A percentile compares a stretch with the other conserved stretches of the same genome.
Conservation (phyloP, 2,113 vertebrate species). For the Xenopus laevis region DNA sequence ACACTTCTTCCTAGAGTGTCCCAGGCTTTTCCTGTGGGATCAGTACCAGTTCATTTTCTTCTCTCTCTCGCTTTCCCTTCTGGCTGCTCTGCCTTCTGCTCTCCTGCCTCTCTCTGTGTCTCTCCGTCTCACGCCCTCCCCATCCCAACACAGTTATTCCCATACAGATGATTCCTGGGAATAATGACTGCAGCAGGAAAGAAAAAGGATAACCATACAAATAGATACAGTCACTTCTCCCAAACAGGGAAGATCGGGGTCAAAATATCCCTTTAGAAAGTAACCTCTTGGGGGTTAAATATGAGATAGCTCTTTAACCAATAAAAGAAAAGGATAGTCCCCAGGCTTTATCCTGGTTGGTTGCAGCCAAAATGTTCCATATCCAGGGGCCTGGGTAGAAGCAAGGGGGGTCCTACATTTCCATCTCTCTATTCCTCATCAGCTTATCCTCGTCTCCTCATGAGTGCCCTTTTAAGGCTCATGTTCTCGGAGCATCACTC, state of each 20-base stretch:
- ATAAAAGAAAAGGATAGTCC: not conserved
- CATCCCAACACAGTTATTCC: not conserved
- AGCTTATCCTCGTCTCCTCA: not conserved
- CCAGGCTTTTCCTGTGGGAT: not conserved
- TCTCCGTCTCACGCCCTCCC: constrained; percentile 4
- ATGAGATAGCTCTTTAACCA: not conserved
- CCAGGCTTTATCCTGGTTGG: constrained; percentile 3
- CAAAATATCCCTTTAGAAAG: not conserved
- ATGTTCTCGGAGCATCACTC: constrained; percentile 16
- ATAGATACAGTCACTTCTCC: not conserved
- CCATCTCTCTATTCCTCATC: not conserved
- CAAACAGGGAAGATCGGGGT: not conserved
- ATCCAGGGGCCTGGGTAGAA: not conserved
- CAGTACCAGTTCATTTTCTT: not conserved
- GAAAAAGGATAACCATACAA: constrained; percentile 3
- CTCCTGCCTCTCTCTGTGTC: not conserved
- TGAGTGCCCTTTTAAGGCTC: constrained; percentile 27
- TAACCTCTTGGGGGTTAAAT: constrained; percentile 6
- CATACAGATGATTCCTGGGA: constrained; percentile 1
- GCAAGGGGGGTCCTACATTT: constrained; percentile 2
- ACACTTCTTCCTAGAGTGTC: too few relatives aligned
- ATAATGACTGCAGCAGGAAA: not conserved
- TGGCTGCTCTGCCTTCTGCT: not conserved
- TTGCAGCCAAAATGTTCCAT: constrained; percentile 17
- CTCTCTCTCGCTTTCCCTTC: not conserved